These are phyloP conservation scores for Dyspetes luteomarginatus DNA, from an alignment of 2,888 invertebrate genomes.

Conservation along the genomic window DNA sequence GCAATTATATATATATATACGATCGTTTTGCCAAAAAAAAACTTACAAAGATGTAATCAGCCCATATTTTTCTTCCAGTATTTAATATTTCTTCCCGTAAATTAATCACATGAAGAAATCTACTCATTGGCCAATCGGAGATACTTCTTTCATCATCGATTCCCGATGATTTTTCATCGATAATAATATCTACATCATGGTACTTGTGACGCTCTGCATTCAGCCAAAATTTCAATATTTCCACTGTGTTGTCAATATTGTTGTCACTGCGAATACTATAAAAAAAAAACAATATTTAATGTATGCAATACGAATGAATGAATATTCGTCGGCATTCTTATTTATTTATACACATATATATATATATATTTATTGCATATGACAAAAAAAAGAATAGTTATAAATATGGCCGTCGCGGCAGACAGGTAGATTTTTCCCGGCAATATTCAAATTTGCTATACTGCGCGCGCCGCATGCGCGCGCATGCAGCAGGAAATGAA, in stretches of 20 bases:
- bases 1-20: constrained; percentile 21
- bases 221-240: constrained; percentile 90
- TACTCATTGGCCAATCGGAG: constrained; percentile 90
- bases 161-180: constrained; percentile 84
- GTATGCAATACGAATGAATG: no score
- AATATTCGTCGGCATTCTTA: no score
- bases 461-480: not conserved
- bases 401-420: no score
- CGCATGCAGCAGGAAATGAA: constrained; percentile 35
- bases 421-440: no score
- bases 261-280: constrained; percentile 94
- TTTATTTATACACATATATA: no score
- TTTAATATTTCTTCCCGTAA: constrained; percentile 91
- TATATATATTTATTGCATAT: no score
- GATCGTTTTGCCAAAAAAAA: not conserved
- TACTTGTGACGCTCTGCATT: constrained; percentile 87
- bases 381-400: no score
- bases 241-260: constrained; percentile 91
- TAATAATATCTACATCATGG: constrained; percentile 87
- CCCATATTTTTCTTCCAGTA: constrained; percentile 91
- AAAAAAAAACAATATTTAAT: no score
- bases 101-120: constrained; percentile 91
- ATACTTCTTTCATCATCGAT: constrained; percentile 86
- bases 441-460: no score
- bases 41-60: constrained; percentile 94